phyloP scores from a whole-genome alignment of 2,797 vertebrate genomes.

The Lophotriccus pileatus region DNA sequence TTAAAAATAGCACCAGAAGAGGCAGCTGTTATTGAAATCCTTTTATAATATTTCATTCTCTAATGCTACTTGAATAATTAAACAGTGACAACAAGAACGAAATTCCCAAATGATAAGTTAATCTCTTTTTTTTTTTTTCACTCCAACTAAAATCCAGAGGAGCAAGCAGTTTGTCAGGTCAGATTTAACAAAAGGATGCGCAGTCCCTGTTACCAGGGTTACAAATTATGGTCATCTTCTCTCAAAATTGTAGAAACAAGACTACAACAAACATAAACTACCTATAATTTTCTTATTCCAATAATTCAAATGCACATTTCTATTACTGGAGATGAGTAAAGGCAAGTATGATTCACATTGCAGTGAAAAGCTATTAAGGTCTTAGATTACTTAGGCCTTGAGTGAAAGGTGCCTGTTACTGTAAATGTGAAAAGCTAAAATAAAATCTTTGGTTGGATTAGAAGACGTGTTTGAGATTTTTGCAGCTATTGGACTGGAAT shows the following conservation, averaged over 20 bases:
- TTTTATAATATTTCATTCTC: conserved; percentile 9
- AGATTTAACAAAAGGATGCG: conserved; percentile 24
- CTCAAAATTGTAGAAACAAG: conserved; percentile 56
- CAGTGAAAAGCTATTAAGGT: conserved; percentile 23
- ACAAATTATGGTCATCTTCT: conserved; percentile 66
- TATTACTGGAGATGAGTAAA: conserved; percentile 33
- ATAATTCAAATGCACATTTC: conserved; percentile 62
- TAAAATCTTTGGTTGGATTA: background rate
- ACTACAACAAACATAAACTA: conserved; percentile 67
- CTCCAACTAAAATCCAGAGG: background rate
- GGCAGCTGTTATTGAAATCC: background rate
- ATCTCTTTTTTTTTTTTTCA: background rate
- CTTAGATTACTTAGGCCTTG: conserved; percentile 40
- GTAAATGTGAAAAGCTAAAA: conserved; percentile 36
- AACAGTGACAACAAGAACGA: background rate
- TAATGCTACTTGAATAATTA: background rate
- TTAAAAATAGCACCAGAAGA: background rate
- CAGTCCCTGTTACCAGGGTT: conserved; percentile 52
- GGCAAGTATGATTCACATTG: conserved; percentile 20
- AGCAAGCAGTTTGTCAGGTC: background rate
- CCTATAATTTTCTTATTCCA: conserved; percentile 70
- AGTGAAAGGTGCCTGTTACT: conserved; percentile 50
- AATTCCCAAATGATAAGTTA: conserved; percentile 3
- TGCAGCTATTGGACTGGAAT: background rate
- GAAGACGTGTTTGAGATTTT: background rate